Conservation (phyloP, 2,888 invertebrate species). For the Caprella mutica region DNA sequence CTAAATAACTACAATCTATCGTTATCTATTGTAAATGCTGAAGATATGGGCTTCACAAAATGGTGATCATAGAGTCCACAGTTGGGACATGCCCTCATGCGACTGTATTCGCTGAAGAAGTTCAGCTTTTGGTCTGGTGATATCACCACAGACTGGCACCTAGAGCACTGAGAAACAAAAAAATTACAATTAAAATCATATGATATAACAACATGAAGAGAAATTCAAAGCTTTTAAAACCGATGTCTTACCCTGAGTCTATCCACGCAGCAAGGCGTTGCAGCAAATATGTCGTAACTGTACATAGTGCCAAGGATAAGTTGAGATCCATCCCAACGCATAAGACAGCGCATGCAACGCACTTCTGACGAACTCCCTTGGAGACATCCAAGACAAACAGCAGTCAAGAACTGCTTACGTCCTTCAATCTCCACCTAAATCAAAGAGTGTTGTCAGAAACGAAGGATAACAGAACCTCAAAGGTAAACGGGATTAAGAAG, state of each 20-base stretch:
- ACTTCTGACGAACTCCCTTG: conserved; percentile 60
- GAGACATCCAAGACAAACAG: conserved; percentile 87
- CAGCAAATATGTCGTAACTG: conserved; percentile 95
- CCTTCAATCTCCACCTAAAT: conserved; percentile 80
- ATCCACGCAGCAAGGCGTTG: conserved; percentile 88
- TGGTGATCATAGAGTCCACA: conserved; percentile 83
- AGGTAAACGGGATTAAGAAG: too few relatives aligned
- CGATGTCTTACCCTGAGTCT: conserved; percentile 62
- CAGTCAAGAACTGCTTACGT: conserved; percentile 76
- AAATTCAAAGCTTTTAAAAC: background rate
- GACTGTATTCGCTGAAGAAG: conserved; percentile 91
- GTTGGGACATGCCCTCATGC: conserved; percentile 78
- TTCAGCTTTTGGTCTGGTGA: conserved; percentile 74
- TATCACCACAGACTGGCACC: conserved; percentile 76
- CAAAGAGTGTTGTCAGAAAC: too few relatives aligned
- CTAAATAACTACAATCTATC: too few relatives aligned
- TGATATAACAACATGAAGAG: background rate
- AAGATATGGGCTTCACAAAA: conserved; percentile 75
- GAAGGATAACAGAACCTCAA: too few relatives aligned
- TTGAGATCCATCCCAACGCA: conserved; percentile 84
- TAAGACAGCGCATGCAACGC: conserved; percentile 70
- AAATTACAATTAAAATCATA: background rate
- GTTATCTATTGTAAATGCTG: conserved; percentile 11
- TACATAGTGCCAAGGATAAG: conserved; percentile 95
- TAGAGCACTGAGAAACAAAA: conserved; percentile 61